These are phyloP conservation scores for Zosterops hypoxanthus DNA, from an alignment of 2,113 vertebrate genomes.

Conservation along the genomic window DNA sequence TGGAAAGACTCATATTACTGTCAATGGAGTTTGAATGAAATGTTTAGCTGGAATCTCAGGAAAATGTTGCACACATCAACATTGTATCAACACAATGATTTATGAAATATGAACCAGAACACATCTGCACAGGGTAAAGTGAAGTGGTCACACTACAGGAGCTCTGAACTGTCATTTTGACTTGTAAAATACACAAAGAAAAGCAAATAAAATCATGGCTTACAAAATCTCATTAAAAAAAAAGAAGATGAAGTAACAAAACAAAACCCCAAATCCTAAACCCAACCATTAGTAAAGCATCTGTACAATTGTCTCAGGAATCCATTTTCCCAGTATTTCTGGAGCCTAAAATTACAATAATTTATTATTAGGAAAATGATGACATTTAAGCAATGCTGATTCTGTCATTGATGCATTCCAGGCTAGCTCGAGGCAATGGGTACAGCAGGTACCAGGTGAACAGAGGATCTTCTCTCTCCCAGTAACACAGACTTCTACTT, in stretches of 20 bases:
- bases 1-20: background rate
- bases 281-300: background rate
- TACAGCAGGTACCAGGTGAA: background rate
- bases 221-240: background rate
- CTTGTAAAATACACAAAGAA: constrained; percentile 50
- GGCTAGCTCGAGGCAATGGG: background rate
- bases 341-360: background rate
- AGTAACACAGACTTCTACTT: background rate
- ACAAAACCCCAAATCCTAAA: background rate
- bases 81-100: constrained; percentile 64
- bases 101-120: constrained; percentile 73
- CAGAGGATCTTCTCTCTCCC: background rate
- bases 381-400: background rate
- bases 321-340: background rate
- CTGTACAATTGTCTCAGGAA: background rate
- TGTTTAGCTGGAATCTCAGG: constrained; percentile 58
- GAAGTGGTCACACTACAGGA: constrained; percentile 31
- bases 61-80: constrained; percentile 64
- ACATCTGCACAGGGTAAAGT: constrained; percentile 38
- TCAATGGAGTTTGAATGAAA: background rate
- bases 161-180: constrained; percentile 52
- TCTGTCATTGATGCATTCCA: background rate
- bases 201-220: background rate
- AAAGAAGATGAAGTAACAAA: background rate
- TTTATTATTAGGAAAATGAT: constrained; percentile 4